A percentile compares a stretch with the other conserved stretches of the same genome.
Evolutionary conservation across 2,888 invertebrate genomes (phyloP).

Genomic region (Sphaerophoria taeniata): DNA sequence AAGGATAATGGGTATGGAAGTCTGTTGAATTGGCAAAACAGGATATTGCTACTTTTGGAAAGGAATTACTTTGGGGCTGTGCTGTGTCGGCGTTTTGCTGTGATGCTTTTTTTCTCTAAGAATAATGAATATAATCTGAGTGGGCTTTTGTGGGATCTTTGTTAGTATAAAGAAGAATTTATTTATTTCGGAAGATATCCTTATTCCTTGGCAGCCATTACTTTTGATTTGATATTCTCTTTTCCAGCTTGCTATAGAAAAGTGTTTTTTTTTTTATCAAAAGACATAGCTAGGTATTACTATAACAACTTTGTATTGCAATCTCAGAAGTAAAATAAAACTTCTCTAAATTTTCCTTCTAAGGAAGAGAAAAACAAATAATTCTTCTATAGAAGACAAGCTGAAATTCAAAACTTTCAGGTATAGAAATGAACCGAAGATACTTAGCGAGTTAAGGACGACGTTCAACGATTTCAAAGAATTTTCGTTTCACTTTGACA

Average conservation of each 20-base stretch:
- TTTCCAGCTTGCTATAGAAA: neutral
- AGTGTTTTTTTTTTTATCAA: neutral
- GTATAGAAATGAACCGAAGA: no score
- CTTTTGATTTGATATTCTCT: conserved; percentile 10
- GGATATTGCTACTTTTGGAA: conserved; percentile 26
- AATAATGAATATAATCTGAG: conserved; percentile 20
- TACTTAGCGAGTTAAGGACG: no score
- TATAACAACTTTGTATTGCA: no score
- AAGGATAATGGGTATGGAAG: conserved; percentile 39
- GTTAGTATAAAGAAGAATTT: conserved; percentile 2
- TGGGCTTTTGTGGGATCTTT: conserved; percentile 19
- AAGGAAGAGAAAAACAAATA: no score
- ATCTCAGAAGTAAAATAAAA: no score
- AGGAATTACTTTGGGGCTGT: conserved; percentile 12
- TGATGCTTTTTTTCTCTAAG: neutral
- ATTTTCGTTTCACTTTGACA: no score
- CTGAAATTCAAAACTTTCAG: no score
- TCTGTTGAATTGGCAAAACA: conserved; percentile 38
- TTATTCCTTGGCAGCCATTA: neutral
- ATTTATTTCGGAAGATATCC: conserved; percentile 16
- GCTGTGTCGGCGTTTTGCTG: conserved; percentile 27
- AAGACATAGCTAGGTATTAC: no score
- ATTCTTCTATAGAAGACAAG: no score
- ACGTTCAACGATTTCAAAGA: no score
- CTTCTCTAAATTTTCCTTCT: no score